Evolutionary conservation across 1,140 invertebrate genomes (phyloP), one percentile per base, ranked within the genome.

Genomic region (Hycleus phaleratus): DNA sequence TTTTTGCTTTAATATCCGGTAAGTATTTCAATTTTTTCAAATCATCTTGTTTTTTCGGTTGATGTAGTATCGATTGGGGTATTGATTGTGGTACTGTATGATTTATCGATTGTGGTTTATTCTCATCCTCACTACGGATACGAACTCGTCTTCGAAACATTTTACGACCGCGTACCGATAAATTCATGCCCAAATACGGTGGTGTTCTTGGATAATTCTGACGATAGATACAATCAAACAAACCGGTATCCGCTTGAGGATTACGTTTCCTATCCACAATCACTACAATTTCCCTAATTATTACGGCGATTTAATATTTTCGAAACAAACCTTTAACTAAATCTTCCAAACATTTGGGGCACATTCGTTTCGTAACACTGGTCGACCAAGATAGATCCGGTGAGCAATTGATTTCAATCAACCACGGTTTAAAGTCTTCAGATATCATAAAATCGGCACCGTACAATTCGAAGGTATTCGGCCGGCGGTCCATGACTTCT

Each of bases 361-460:
- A 95, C 64, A 97, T 78, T 53, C 87, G 75, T 0, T 90, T 85
- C 0, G 93, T 97, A 1, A 96, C 90, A 57, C 85, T 89, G 0
- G 93, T 95, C 1, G 88, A 92, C 7, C 87, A 81, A 38, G 90
- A 90, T 79, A 97, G 84, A 67, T 92, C 91, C 0, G 93, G 93
- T 74, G 90, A 91, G 5, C 90, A 93, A 71, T 97, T 96, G 58
- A 97, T 96, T 73, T 97, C 94, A 60, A 97, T 90, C 0, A 96
- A 75, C 91, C 92, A 95, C 0, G 92, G 91, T 48, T 84, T 85
- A 63, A 90, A 90, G 71, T 95, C 90, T 58, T 94, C 90, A 52
- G 87, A 88, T 38, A 88, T 73, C 87, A 96, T 94, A 71, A 95
- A 96, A 75, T 96, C 93, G 2, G 93, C 93, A 42, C 93, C 93